A percentile compares a stretch with the other conserved stretches of the same genome.
Conservation (phyloP, 2,888 invertebrate species). For the Drosophila mimica region DNA sequence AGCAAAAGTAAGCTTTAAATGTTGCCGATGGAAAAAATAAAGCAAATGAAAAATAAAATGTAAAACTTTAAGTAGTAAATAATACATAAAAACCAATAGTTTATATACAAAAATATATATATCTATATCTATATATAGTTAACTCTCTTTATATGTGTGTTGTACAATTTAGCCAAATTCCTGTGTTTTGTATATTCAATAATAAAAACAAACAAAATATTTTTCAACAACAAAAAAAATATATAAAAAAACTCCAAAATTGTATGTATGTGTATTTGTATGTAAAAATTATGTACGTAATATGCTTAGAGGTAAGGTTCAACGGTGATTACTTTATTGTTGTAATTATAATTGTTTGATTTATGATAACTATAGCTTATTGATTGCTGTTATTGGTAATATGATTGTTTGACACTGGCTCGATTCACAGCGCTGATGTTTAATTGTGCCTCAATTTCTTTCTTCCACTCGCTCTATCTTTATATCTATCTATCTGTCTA, state of each 20-base stretch:
- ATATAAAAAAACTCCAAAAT: constrained; percentile 26
- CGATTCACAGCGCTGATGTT: constrained; percentile 42
- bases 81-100: constrained; percentile 51
- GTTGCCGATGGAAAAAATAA: constrained; percentile 22
- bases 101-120: constrained; percentile 47
- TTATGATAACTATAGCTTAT: constrained; percentile 10
- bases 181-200: constrained; percentile 75
- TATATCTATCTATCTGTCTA: constrained; percentile 24
- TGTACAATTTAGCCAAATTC: constrained; percentile 78
- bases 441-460: constrained; percentile 9
- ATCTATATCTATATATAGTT: constrained; percentile 47
- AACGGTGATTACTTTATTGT: constrained; percentile 41
- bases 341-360: constrained; percentile 14
- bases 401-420: constrained; percentile 43
- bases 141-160: constrained; percentile 69
- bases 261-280: constrained; percentile 61
- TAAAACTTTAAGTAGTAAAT: constrained; percentile 67
- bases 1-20: constrained; percentile 71
- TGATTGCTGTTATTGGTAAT: constrained; percentile 40
- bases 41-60: constrained; percentile 51
- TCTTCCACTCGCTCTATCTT: constrained; percentile 11
- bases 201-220: constrained; percentile 59
- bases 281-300: constrained; percentile 56
- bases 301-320: constrained; percentile 60
- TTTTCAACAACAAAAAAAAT: constrained; percentile 49